These are phyloP conservation scores for Lasioglossum albipes DNA, from an alignment of 1,140 invertebrate species.

Conservation along the genomic window DNA sequence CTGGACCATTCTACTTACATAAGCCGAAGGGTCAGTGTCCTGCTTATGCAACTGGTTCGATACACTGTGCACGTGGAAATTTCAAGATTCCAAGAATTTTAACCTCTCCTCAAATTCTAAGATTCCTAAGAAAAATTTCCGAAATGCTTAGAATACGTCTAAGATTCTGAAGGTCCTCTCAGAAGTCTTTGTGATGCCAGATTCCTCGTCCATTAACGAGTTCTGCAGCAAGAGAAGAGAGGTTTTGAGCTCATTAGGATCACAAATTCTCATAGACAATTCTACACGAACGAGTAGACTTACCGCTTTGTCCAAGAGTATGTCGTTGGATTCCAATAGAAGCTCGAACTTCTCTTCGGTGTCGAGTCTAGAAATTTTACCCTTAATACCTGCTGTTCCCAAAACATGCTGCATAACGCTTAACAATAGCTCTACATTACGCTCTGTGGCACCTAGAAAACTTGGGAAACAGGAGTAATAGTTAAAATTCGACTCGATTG, in stretches of 20 bases:
- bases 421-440: conserved; percentile 81
- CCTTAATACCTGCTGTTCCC: conserved; percentile 82
- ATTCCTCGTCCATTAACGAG: conserved; percentile 85
- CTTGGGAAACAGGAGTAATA: conserved; percentile 86
- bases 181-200: conserved; percentile 83
- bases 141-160: too few species aligned
- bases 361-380: conserved; percentile 82
- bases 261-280: neutral
- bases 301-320: conserved; percentile 89
- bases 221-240: conserved; percentile 74
- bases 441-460: conserved; percentile 83
- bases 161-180: too few species aligned
- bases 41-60: too few species aligned
- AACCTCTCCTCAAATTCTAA: too few species aligned
- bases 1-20: too few species aligned
- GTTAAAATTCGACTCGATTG: conserved; percentile 84
- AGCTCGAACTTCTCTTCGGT: conserved; percentile 88
- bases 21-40: too few species aligned
- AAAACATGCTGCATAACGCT: conserved; percentile 82
- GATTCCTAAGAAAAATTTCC: too few species aligned
- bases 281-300: conserved; percentile 60
- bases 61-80: too few species aligned
- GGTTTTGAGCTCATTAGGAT: neutral
- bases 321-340: conserved; percentile 88
- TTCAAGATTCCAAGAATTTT: too few species aligned